phyloP scores from a whole-genome alignment of 2,888 invertebrate genomes.

The Ashinkailepas kermadecensis region DNA sequence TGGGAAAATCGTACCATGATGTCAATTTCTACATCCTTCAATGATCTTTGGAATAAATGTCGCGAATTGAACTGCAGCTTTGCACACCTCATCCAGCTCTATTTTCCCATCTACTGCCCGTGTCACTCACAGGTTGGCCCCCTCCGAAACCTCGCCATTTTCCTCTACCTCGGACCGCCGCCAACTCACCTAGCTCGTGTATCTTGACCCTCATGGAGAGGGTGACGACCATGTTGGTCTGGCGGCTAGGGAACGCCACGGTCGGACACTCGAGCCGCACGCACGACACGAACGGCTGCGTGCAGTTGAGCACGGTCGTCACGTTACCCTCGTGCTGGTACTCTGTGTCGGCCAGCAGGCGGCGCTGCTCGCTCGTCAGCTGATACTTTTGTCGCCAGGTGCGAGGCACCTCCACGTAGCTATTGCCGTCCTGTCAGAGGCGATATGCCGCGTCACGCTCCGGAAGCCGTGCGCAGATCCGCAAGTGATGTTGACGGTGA shows the following conservation, averaged over 20 bases:
- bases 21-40: neutral
- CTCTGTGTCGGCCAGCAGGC: slow-evolving; percentile 2
- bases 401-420: neutral
- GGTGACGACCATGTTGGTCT: slow-evolving; percentile 1
- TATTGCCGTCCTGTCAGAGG: neutral
- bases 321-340: neutral
- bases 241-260: neutral
- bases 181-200: slow-evolving; percentile 6
- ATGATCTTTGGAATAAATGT: neutral
- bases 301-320: slow-evolving; percentile 15
- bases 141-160: neutral
- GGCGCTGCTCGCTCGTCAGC: neutral
- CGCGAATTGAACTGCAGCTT: neutral
- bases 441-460: too few relatives aligned
- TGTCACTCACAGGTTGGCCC: neutral
- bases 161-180: too few relatives aligned
- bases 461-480: too few relatives aligned
- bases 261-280: slow-evolving; percentile 3
- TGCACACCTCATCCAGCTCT: neutral
- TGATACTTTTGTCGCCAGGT: slow-evolving; percentile 1
- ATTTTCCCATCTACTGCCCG: neutral
- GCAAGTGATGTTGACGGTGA: too few relatives aligned
- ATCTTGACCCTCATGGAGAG: slow-evolving; percentile 10
- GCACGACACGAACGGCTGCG: slow-evolving; percentile 21
- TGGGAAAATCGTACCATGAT: too few relatives aligned